phyloP scores from a whole-genome alignment of 2,113 vertebrate species.

The Equus przewalskii region DNA sequence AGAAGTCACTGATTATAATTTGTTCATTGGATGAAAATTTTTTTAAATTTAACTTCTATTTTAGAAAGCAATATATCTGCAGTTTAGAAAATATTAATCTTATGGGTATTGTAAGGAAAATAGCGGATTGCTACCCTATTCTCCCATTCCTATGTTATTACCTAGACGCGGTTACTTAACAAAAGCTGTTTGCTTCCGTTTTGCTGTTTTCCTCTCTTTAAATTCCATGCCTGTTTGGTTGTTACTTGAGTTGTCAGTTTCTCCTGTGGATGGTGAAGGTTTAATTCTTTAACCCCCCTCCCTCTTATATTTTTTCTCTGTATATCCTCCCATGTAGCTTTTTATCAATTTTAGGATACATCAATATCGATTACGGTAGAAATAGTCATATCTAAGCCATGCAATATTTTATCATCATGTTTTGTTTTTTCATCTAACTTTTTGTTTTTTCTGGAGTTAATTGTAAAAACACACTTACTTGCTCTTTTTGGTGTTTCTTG shows the following conservation, averaged over 20 bases:
- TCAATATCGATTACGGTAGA: neutral
- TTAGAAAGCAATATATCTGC: neutral
- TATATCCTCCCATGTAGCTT: neutral
- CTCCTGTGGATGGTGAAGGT: neutral
- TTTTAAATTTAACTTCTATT: neutral
- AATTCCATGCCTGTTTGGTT: neutral
- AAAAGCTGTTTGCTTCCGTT: neutral
- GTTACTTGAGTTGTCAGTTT: neutral
- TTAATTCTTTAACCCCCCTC: neutral
- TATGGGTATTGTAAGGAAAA: neutral
- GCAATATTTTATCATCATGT: neutral
- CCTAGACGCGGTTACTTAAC: neutral
- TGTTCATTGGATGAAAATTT: neutral
- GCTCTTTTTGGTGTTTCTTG: neutral
- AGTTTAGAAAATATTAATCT: slow-evolving; percentile 4
- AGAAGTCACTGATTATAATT: neutral
- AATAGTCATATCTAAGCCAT: neutral
- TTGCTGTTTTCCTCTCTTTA: neutral
- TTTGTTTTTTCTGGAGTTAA: neutral
- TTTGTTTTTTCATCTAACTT: neutral
- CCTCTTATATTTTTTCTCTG: neutral
- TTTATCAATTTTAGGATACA: neutral
- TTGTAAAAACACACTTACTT: neutral
- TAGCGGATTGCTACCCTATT: neutral
- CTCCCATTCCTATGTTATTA: neutral